Evolutionary conservation across 2,888 invertebrate genomes (phyloP), one percentile per base, ranked within the genome.

Genomic region (Omphaloscelis lunosa): DNA sequence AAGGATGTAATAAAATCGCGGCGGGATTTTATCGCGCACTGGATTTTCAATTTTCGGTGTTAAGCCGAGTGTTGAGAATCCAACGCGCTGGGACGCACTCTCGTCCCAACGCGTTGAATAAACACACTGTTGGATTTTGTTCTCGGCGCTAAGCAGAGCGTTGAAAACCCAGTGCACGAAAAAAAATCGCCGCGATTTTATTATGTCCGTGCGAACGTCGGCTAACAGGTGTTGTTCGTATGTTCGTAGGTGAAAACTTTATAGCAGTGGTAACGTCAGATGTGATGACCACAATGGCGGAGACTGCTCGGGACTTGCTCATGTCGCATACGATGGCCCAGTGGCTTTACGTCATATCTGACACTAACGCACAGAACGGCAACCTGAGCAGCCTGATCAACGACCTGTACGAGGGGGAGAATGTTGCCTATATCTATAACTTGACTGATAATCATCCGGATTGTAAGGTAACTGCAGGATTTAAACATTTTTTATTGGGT

Each of bases 321-420:
- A 97, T 99, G 97, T 97, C 98, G 0, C 97, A 98, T 89, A 98
- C 98, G 0, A 97, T 96, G 87, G 98, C 97, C 82, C 98, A 98
- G 91, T 99, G 99, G 98, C 92, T 99, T n/a, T 98, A 98, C 91
- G 96, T 98, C 58, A 95, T 98, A 71, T 97, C 98, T 0, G 98
- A 98, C 77, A 97, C 97, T 0, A 94, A 97, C 75, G 90, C 88
- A 0, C 93, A 93, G 7, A 93, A 95, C 7, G 95, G 95, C 1
- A 97, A 98, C 89, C 91, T 98, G 9, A 93, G 97, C 0, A 94
- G 95, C 29, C 96, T 98, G 41, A 95, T 97, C 62, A 97, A 97
- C 83, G 93, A 97, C 1, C 93, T 98, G 45, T 96, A 96, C 23
- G 98, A 98, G 91, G 99, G 99, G 0, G 98, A 98, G 88, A 98